A percentile compares a stretch with the other conserved stretches of the same genome.
Conservation (phyloP, 2,113 vertebrate species). For the Leptocoma aspasia region DNA sequence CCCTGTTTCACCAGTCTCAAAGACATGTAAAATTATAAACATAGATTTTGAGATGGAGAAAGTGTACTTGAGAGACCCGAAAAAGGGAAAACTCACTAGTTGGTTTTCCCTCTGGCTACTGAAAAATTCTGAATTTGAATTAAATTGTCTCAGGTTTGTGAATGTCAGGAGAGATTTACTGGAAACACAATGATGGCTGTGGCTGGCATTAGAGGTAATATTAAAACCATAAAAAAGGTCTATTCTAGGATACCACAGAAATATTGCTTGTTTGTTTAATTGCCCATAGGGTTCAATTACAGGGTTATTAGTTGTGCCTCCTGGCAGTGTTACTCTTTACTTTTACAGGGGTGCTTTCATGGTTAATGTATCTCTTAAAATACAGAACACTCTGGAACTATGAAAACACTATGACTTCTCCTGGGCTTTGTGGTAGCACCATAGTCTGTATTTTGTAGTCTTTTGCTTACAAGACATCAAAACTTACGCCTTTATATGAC, state of each 20-base stretch:
- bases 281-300: background rate
- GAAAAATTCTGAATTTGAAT: background rate
- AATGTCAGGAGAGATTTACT: background rate
- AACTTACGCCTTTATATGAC: background rate
- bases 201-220: background rate
- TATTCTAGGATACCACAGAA: background rate
- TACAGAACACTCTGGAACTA: background rate
- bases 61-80: background rate
- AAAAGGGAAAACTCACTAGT: background rate
- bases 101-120: background rate
- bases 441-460: background rate
- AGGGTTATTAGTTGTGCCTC: background rate
- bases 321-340: background rate
- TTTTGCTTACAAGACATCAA: background rate
- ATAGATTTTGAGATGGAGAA: background rate
- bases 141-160: background rate
- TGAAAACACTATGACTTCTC: background rate
- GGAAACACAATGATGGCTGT: accelerated
- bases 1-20: too few relatives aligned
- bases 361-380: background rate
- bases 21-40: accelerated
- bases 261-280: background rate
- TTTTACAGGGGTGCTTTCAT: background rate
- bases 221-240: background rate
- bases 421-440: background rate